Evolutionary conservation across 2,888 invertebrate species (phyloP).

Genomic region (Agrochola lota): DNA sequence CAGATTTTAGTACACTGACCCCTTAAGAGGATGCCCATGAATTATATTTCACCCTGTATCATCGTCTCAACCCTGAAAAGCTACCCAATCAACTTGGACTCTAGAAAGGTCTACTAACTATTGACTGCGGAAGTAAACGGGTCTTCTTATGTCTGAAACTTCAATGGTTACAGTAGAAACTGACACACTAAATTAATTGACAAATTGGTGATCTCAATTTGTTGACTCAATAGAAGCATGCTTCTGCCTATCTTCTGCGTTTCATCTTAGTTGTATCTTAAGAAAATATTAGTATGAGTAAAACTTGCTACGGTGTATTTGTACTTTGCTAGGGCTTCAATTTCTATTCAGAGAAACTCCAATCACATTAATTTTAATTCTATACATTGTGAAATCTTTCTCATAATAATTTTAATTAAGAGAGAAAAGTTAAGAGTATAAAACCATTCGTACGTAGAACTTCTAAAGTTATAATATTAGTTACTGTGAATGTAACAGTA

Average conservation of each 20-base stretch:
- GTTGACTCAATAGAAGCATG: neutral
- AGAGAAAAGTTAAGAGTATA: slow-evolving; percentile 25
- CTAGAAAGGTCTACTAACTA: neutral
- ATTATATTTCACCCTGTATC: too few species aligned
- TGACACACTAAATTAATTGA: neutral
- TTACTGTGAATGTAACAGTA: slow-evolving; percentile 21
- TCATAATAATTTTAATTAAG: slow-evolving; percentile 53
- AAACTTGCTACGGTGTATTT: neutral
- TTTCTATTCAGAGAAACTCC: slow-evolving; percentile 40
- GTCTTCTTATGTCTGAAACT: neutral
- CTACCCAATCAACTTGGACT: neutral
- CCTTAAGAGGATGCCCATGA: too few species aligned
- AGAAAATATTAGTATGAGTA: neutral
- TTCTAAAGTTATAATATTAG: neutral
- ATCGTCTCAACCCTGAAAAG: neutral
- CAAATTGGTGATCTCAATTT: neutral
- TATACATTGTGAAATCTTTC: slow-evolving; percentile 34
- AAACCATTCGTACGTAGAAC: slow-evolving; percentile 6
- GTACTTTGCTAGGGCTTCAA: neutral
- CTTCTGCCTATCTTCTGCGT: neutral
- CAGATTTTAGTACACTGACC: too few species aligned
- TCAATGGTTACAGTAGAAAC: neutral
- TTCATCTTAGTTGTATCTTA: neutral
- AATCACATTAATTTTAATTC: slow-evolving; percentile 30
- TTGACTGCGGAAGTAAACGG: neutral